Evolutionary conservation across 2,888 invertebrate genomes (phyloP).

Genomic region (Drosophila merina): DNA sequence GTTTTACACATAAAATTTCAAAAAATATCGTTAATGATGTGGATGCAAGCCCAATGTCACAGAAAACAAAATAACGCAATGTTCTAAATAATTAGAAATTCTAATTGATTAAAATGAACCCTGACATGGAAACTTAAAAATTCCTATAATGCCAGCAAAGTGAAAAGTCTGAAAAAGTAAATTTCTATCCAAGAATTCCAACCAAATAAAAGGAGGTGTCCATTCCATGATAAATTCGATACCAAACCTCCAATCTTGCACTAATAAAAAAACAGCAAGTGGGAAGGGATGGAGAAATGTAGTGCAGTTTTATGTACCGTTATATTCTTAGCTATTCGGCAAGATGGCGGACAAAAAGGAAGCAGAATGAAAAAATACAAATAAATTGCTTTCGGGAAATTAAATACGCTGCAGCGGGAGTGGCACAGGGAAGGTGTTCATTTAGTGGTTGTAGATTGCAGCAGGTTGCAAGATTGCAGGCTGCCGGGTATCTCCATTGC

Average conservation of each 20-base stretch:
- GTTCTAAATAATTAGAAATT: background rate
- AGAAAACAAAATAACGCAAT: no score
- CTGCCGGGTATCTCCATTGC: conserved; percentile 16
- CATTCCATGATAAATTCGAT: conserved; percentile 7
- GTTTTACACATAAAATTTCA: no score
- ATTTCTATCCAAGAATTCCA: conserved; percentile 12
- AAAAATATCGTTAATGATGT: no score
- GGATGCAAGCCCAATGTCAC: no score
- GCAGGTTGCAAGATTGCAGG: conserved; percentile 37
- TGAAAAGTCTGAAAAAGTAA: background rate
- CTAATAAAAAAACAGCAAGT: background rate
- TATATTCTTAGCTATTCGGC: conserved; percentile 20
- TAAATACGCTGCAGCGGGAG: conserved; percentile 30
- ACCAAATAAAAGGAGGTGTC: conserved; percentile 4
- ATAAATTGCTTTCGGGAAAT: conserved; percentile 27
- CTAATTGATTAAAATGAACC: background rate
- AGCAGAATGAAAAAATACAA: conserved; percentile 21
- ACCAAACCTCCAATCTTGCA: background rate
- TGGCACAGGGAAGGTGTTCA: conserved; percentile 57
- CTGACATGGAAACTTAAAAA: background rate
- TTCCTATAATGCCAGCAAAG: background rate
- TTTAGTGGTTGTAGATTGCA: conserved; percentile 68
- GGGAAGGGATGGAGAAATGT: conserved; percentile 2
- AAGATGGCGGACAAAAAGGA: conserved; percentile 28
- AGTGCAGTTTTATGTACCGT: conserved; percentile 34